Conservation (phyloP, 1,140 invertebrate species). For the Cydia amplana region DNA sequence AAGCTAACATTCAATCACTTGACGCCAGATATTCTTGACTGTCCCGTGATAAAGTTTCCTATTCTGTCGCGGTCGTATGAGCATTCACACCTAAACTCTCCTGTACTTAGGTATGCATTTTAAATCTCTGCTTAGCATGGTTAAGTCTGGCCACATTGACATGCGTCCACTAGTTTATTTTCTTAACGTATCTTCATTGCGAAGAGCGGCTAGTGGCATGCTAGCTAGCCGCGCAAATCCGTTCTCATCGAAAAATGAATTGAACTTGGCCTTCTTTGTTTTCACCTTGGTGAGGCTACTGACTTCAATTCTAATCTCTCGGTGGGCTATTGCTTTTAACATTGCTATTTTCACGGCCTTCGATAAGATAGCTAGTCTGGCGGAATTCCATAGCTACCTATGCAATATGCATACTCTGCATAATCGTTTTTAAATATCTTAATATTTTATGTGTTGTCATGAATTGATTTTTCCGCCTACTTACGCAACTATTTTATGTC, state of each 20-base stretch:
- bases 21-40: background rate
- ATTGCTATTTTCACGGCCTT: slow-evolving; percentile 16
- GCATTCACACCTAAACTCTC: background rate
- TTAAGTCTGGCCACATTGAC: too few species aligned
- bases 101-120: background rate
- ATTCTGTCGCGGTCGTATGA: background rate
- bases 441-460: slow-evolving; percentile 1
- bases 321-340: slow-evolving; percentile 5
- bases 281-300: slow-evolving; percentile 20
- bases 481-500: background rate
- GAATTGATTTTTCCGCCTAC: background rate
- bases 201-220: too few species aligned
- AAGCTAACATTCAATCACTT: background rate
- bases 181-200: too few species aligned
- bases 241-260: background rate
- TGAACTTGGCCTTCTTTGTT: slow-evolving; percentile 16
- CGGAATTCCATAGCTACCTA: background rate
- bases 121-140: background rate
- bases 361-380: slow-evolving; percentile 22
- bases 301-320: slow-evolving; percentile 23
- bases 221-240: too few species aligned
- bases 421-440: background rate
- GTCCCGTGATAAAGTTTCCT: background rate
- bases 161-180: too few species aligned
- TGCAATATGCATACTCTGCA: background rate